Evolutionary conservation across 2,888 invertebrate genomes (phyloP), one percentile per base, ranked within the genome.

Genomic region (Drosophila paracracens): DNA sequence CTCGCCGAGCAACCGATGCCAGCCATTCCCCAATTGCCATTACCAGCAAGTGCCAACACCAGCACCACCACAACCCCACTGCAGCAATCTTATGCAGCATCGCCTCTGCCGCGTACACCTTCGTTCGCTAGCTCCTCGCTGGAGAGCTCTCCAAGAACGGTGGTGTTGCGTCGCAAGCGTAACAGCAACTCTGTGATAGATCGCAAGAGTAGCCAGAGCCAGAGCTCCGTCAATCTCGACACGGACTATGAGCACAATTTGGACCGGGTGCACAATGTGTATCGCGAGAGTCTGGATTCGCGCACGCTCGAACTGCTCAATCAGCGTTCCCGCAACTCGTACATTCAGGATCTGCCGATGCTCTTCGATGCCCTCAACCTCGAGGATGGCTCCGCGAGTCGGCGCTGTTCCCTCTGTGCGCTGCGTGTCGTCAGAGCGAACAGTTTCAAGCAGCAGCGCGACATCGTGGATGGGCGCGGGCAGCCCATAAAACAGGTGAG

Each of bases 281-380:
- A 92, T 70, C 91, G 93, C 13, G 92, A 93, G 69, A 93, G 93
- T 74, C 89, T 93, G 62, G 93, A 93, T 59, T 92, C 92, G 58
- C 89, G 92, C 29, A 93, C 92, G 43, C 79, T 93, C 33, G 91
- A 92, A 46, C 76, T 91, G 31, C 70, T 93, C 29, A 93, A 93
- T 77, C 90, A 92, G 29, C 81, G 92, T 21, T 91, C 92, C 43
- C 89, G 93, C 10, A 91, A 92, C 66, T 93, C 93, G 16, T 92
- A 90, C 56, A 84, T 88, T 25, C 81, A 84, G 62, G 91, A 92
- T 50, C 89, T 90, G 70, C 82, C 90, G 29, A 48, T 79, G 67
- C 73, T 91, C 38, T 82, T 90, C 53, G 92, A 92, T 58, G 92
- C 91, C 2, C 86, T 92, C 38, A 91, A 92, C 73, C 76, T 92